phyloP scores from a whole-genome alignment of 2,797 vertebrate species.

The Sciaenops ocellatus region DNA sequence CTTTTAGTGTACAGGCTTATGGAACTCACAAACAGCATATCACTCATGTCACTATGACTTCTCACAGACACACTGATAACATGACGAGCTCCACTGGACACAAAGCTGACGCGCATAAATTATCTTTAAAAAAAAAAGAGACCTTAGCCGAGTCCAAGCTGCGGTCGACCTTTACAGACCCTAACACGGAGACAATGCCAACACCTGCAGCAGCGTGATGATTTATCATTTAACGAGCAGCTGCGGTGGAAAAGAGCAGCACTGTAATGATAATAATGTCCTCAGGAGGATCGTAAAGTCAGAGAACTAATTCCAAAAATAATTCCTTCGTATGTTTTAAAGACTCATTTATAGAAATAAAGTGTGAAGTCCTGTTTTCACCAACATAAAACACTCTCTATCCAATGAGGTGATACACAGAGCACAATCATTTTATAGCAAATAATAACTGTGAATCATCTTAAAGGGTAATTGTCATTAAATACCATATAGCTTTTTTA shows the following conservation, averaged over 20 bases:
- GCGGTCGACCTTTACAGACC: not conserved
- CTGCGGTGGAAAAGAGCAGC: not conserved
- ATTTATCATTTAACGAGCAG: not conserved
- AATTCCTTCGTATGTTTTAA: not conserved
- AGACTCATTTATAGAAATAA: not conserved
- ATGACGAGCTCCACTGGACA: not conserved
- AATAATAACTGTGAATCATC: not conserved
- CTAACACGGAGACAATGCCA: not conserved
- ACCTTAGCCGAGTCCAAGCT: not conserved
- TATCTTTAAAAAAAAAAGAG: not conserved
- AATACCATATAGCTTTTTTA: not conserved
- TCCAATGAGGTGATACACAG: not conserved
- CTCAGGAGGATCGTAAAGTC: not conserved
- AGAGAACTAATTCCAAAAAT: not conserved
- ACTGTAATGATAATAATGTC: not conserved
- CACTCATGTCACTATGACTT: not conserved
- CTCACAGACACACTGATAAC: too few relatives aligned
- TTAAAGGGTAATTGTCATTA: not conserved
- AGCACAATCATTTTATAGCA: not conserved
- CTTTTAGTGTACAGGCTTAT: not conserved
- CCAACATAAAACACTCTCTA: not conserved
- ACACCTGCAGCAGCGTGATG: not conserved
- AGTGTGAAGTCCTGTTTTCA: not conserved
- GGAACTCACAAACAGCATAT: not conserved
- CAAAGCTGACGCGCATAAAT: not conserved